These are phyloP conservation scores for Syrmaticus mikado DNA, from an alignment of 2,113 vertebrate genomes.

Conservation along the genomic window DNA sequence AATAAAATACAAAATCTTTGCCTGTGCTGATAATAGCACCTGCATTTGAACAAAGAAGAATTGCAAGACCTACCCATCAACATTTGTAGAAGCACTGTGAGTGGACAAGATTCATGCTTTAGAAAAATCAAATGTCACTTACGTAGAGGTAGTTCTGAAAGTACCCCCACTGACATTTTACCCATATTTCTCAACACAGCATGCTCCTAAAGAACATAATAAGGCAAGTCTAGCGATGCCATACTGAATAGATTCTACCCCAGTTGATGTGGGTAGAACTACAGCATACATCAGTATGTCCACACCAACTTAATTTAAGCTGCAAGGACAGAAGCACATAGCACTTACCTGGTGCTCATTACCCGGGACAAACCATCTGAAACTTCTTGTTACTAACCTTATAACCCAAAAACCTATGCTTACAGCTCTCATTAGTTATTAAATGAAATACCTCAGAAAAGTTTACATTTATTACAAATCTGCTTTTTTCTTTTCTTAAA, in stretches of 20 bases:
- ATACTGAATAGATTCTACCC: neutral
- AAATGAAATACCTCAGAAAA: neutral
- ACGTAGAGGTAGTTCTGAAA: neutral
- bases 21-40: neutral
- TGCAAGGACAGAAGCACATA: neutral
- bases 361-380: neutral
- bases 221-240: neutral
- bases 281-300: neutral
- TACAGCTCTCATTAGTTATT: neutral
- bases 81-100: neutral
- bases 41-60: neutral
- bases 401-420: neutral
- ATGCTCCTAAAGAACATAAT: neutral
- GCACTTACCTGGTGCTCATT: neutral
- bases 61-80: neutral
- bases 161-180: neutral
- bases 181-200: neutral
- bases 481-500: neutral
- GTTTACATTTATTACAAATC: neutral
- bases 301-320: accelerated
- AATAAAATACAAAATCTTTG: neutral
- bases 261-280: neutral
- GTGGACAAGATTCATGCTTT: neutral
- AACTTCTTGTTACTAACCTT: neutral
- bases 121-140: neutral